Conservation (phyloP, 2,797 vertebrate genomes). For the Graptemys geographica region DNA sequence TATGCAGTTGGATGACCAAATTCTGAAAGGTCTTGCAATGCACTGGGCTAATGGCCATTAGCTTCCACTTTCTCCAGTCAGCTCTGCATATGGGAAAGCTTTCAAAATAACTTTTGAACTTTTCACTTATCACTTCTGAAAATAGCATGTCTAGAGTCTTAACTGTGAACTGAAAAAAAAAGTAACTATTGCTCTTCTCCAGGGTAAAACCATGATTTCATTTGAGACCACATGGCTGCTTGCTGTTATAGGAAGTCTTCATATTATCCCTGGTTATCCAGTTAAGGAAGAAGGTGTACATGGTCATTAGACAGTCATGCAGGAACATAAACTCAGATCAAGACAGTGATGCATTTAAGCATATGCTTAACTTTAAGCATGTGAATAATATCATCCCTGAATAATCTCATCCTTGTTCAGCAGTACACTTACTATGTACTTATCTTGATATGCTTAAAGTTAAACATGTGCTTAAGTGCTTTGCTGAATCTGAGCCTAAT, state of each 20-base stretch:
- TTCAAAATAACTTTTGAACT: background rate
- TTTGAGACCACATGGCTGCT: background rate
- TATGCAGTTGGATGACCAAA: background rate
- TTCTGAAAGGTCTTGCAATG: background rate
- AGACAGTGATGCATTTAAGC: background rate
- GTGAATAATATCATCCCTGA: background rate
- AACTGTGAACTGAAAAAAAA: background rate
- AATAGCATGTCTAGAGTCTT: background rate
- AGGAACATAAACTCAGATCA: background rate
- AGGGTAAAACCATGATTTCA: background rate
- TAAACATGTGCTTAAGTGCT: background rate
- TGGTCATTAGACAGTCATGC: background rate
- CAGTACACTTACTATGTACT: background rate
- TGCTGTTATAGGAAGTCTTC: background rate
- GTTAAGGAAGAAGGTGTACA: background rate
- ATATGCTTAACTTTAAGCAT: background rate
- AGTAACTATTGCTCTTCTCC: background rate
- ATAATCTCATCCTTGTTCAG: background rate
- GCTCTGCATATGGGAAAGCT: background rate
- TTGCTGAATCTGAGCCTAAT: background rate
- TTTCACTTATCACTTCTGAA: background rate
- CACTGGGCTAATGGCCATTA: background rate
- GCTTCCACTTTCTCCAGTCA: background rate
- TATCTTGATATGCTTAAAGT: background rate
- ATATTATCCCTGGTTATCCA: fast-evolving